These are phyloP conservation scores for Oreochromis spilurus DNA, from an alignment of 2,113 vertebrate genomes.

Conservation along the genomic window DNA sequence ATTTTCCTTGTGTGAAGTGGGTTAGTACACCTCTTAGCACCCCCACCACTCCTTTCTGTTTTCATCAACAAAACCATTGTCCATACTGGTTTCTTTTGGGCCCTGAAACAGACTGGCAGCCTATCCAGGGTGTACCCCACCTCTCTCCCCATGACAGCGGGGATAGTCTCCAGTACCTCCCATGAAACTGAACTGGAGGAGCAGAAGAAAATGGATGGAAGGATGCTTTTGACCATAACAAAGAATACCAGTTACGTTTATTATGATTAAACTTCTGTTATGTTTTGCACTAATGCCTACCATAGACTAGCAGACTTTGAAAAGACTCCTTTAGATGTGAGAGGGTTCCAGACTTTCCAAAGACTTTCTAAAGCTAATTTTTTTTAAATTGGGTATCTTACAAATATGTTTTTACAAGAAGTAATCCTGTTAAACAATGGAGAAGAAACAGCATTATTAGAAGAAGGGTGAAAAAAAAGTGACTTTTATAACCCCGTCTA, in stretches of 20 bases:
- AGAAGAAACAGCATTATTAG: neutral
- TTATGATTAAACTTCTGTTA: too few relatives aligned
- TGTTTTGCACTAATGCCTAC: neutral
- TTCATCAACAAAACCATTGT: neutral
- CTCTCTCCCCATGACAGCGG: neutral
- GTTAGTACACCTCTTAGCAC: neutral
- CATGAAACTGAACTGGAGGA: neutral
- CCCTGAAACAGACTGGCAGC: neutral
- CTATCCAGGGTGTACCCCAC: neutral
- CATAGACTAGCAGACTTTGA: neutral
- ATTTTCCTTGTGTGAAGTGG: neutral
- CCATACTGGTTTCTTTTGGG: neutral
- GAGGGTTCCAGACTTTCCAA: neutral
- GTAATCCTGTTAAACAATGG: neutral
- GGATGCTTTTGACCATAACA: neutral
- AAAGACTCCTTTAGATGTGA: neutral
- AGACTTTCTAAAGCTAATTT: neutral
- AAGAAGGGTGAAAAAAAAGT: neutral
- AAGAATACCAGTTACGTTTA: neutral
- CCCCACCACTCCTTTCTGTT: neutral
- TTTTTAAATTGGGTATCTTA: neutral
- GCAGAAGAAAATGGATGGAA: neutral
- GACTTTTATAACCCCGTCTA: neutral
- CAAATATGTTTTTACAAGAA: neutral
- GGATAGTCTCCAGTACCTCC: neutral